These are phyloP conservation scores for Nineta flava DNA, from an alignment of 2,888 invertebrate genomes.

Conservation along the genomic window DNA sequence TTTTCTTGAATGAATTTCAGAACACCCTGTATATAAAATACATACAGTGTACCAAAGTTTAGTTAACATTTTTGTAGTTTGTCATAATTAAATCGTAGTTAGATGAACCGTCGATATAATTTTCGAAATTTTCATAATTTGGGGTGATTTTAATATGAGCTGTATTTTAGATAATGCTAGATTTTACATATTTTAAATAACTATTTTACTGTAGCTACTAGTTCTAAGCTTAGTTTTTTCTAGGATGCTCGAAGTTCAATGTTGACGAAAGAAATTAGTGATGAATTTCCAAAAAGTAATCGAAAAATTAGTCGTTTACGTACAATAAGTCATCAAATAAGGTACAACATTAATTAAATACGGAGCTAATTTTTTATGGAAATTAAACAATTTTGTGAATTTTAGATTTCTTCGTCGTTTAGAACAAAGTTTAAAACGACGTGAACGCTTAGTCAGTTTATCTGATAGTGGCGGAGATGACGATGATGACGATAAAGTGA, in stretches of 20 bases:
- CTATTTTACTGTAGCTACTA: too few species aligned
- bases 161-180: too few species aligned
- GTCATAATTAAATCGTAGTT: too few species aligned
- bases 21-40: too few species aligned
- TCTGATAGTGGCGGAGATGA: constrained; percentile 35
- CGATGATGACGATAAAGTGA: constrained; percentile 42
- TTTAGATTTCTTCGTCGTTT: constrained; percentile 50
- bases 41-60: too few species aligned
- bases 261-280: constrained; percentile 40
- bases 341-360: constrained; percentile 32
- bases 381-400: neutral
- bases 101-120: too few species aligned
- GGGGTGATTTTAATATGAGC: too few species aligned
- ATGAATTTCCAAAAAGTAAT: constrained; percentile 36
- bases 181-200: too few species aligned
- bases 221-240: neutral
- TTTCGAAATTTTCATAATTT: too few species aligned
- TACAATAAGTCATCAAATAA: constrained; percentile 62
- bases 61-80: too few species aligned
- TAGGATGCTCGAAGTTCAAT: constrained; percentile 34
- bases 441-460: constrained; percentile 36
- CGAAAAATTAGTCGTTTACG: constrained; percentile 50
- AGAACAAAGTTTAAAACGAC: constrained; percentile 53
- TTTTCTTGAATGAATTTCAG: too few species aligned
- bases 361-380: neutral